Conservation (phyloP, 1,140 invertebrate species). For the Drosophila pseudoananassae region DNA sequence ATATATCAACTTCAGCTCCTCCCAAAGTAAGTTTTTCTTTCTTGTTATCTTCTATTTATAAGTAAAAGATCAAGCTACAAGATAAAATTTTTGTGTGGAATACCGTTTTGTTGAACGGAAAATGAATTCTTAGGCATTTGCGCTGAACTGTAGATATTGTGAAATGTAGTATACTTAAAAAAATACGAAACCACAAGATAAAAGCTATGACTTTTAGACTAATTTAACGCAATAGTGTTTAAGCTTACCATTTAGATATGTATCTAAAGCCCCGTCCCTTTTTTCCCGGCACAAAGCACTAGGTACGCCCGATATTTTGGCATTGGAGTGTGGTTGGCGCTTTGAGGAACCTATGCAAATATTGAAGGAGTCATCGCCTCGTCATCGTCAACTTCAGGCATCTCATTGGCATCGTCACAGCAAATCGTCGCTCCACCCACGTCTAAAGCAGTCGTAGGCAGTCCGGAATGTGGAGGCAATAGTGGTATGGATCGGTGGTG, state of each 20-base stretch:
- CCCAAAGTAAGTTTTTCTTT: not conserved
- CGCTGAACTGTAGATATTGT: not conserved
- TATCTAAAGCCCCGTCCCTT: not conserved
- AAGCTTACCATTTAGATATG: not conserved
- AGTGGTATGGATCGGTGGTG: conserved; percentile 27
- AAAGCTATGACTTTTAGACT: too few relatives aligned
- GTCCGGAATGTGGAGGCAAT: not conserved
- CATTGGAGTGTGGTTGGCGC: conserved; percentile 44
- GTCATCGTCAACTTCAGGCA: conserved; percentile 31
- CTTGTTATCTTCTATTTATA: not conserved
- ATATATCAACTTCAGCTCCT: too few relatives aligned
- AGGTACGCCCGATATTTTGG: conserved; percentile 60
- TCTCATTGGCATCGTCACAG: conserved; percentile 68
- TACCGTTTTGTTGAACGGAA: not conserved
- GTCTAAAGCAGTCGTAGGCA: conserved; percentile 16
- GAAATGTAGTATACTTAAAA: too few relatives aligned
- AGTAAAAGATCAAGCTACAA: not conserved
- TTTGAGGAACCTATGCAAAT: conserved; percentile 78
- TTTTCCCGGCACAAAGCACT: conserved; percentile 24
- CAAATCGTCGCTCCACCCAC: conserved; percentile 63
- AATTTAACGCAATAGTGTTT: too few relatives aligned
- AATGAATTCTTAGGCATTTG: not conserved
- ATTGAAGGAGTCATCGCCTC: conserved; percentile 58
- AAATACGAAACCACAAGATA: too few relatives aligned
- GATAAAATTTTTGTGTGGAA: not conserved